phyloP scores from a whole-genome alignment of 2,113 vertebrate species.

The Neopipo cinnamomea region DNA sequence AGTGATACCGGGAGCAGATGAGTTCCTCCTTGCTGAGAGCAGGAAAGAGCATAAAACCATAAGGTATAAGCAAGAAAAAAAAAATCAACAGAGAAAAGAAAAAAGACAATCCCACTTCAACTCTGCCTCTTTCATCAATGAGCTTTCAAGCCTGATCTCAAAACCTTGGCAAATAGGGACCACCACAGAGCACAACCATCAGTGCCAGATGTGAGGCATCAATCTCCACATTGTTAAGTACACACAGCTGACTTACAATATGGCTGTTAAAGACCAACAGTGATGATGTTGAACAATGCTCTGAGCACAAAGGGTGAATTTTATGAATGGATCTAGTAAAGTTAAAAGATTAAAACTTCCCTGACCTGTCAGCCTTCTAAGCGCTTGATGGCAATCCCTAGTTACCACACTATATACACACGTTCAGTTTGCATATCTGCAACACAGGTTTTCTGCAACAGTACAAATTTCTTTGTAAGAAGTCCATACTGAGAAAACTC shows the following conservation, averaged over 20 bases:
- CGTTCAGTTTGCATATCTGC: neutral
- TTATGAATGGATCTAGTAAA: neutral
- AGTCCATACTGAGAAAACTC: neutral
- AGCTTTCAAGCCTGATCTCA: neutral
- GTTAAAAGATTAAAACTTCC: neutral
- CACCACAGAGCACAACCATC: neutral
- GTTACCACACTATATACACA: neutral
- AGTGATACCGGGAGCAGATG: neutral
- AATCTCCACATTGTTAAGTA: fast-evolving
- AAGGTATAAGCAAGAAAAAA: neutral
- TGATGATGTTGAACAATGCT: fast-evolving
- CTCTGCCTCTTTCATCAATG: neutral
- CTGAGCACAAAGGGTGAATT: neutral
- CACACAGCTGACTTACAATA: neutral
- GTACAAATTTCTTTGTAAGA: neutral
- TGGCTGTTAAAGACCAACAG: neutral
- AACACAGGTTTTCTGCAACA: neutral
- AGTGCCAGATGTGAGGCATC: neutral
- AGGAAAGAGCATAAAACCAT: neutral
- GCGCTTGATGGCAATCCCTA: neutral
- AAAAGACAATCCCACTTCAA: neutral
- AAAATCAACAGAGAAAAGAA: neutral
- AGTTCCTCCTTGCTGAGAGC: neutral
- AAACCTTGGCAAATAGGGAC: neutral
- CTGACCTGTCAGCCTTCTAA: neutral